Evolutionary conservation across 37 sponge, comb jelly and placozoan genomes (phyloP).

Genomic region (Halisarca cf. caerulea): DNA sequence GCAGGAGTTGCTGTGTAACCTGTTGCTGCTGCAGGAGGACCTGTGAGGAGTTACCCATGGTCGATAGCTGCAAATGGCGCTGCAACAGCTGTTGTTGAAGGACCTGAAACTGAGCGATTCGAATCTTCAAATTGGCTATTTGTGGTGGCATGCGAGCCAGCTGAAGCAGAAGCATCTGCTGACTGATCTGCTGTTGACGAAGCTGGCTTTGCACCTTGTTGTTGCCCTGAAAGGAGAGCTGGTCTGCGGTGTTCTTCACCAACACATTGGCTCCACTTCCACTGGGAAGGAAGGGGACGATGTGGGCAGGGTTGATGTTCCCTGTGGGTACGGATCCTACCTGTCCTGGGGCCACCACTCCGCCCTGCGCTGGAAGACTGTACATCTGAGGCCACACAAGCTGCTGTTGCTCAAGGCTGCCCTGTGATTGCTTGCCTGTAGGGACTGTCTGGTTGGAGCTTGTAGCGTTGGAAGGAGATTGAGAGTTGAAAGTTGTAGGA

Average conservation of each 20-base stretch:
- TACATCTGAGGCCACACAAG: background rate
- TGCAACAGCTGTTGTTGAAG: background rate
- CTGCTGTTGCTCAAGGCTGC: background rate
- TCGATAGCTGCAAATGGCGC: constrained; percentile 1
- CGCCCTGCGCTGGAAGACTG: background rate
- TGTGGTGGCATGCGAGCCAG: constrained; percentile 18
- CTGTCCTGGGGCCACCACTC: no score
- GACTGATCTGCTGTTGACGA: constrained; percentile 5
- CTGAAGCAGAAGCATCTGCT: background rate
- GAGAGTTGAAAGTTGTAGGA: background rate
- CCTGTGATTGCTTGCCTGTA: background rate
- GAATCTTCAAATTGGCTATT: background rate
- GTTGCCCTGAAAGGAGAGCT: background rate
- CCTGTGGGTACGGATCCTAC: no score
- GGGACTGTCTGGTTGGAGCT: background rate
- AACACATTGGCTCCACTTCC: background rate
- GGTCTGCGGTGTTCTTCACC: background rate
- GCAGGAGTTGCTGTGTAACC: background rate
- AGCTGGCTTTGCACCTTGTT: background rate
- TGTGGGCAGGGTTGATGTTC: no score
- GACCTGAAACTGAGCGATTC: constrained; percentile 18
- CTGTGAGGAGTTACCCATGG: background rate
- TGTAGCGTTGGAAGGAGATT: background rate
- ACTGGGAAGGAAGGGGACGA: no score
- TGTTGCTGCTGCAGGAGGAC: constrained; percentile 4